These are phyloP conservation scores for Hemicrepidius hirtus DNA, from an alignment of 2,888 invertebrate genomes.

Conservation along the genomic window DNA sequence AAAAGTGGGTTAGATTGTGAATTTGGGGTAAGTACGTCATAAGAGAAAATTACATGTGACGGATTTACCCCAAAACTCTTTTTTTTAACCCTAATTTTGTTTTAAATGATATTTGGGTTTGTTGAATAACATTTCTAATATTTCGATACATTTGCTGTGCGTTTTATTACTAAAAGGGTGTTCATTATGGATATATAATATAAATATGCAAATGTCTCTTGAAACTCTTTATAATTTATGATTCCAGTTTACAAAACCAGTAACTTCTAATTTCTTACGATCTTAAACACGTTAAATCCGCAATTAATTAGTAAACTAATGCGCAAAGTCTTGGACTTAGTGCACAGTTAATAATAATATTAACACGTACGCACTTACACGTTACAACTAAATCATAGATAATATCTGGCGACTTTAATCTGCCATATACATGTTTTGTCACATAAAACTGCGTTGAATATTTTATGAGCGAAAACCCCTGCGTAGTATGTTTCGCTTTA, in stretches of 20 bases:
- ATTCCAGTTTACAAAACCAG: slow-evolving; percentile 27
- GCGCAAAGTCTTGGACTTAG: slow-evolving; percentile 19
- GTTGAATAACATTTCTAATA: no score
- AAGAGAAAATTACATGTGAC: no score
- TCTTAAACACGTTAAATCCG: slow-evolving; percentile 25
- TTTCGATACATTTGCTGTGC: no score
- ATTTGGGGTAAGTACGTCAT: no score
- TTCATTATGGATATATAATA: not conserved
- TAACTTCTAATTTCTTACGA: slow-evolving; percentile 32
- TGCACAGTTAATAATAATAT: slow-evolving; percentile 30
- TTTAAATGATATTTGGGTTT: no score
- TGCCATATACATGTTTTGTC: slow-evolving; percentile 26
- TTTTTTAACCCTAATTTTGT: no score
- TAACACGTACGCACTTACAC: slow-evolving; percentile 26
- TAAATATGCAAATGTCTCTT: slow-evolving; percentile 3
- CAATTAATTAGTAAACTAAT: slow-evolving; percentile 35
- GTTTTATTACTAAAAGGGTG: slow-evolving; percentile 5
- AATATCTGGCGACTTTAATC: slow-evolving; percentile 29
- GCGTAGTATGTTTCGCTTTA: slow-evolving; percentile 4
- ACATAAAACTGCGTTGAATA: slow-evolving; percentile 24
- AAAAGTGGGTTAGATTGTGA: no score
- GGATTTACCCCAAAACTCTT: no score
- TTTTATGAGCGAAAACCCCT: slow-evolving; percentile 6
- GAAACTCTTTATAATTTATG: slow-evolving; percentile 15
- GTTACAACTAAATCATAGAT: slow-evolving; percentile 32